A percentile compares a stretch with the other conserved stretches of the same genome.
phyloP scores from a whole-genome alignment of 2,888 invertebrate species.

The Pardosa pseudoannulata region DNA sequence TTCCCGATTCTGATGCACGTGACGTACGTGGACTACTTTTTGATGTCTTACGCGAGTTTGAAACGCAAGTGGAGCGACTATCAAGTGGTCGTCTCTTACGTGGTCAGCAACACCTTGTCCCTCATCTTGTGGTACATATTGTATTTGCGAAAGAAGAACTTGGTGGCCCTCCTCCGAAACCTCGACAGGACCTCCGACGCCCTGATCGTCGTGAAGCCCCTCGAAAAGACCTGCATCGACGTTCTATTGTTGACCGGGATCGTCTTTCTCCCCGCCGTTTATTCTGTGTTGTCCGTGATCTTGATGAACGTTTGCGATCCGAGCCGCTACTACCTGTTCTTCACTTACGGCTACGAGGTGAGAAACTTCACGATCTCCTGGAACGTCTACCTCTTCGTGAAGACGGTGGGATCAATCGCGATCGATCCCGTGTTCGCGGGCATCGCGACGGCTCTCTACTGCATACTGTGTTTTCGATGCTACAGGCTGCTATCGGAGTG shows the following conservation, averaged over 20 bases:
- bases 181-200: conserved; percentile 16
- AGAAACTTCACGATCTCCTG: conserved; percentile 12
- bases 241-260: neutral
- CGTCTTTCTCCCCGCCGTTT: conserved; percentile 16
- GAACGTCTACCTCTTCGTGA: conserved; percentile 36
- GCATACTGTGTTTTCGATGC: conserved; percentile 40
- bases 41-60: conserved; percentile 49
- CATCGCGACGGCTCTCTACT: conserved; percentile 39
- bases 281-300: conserved; percentile 11
- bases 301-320: conserved; percentile 39
- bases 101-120: conserved; percentile 30
- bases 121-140: conserved; percentile 39
- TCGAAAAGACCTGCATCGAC: conserved; percentile 22
- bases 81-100: conserved; percentile 40
- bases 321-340: conserved; percentile 33
- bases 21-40: conserved; percentile 41
- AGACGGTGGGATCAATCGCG: neutral
- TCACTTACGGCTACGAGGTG: conserved; percentile 34
- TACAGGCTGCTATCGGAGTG: conserved; percentile 15
- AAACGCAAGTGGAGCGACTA: conserved; percentile 36
- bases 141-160: neutral
- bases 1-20: conserved; percentile 22
- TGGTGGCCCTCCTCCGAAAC: conserved; percentile 7
- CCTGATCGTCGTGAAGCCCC: neutral
- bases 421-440: conserved; percentile 43